Conservation (phyloP, 2,888 invertebrate species). For the Crossocerus cetratus region DNA sequence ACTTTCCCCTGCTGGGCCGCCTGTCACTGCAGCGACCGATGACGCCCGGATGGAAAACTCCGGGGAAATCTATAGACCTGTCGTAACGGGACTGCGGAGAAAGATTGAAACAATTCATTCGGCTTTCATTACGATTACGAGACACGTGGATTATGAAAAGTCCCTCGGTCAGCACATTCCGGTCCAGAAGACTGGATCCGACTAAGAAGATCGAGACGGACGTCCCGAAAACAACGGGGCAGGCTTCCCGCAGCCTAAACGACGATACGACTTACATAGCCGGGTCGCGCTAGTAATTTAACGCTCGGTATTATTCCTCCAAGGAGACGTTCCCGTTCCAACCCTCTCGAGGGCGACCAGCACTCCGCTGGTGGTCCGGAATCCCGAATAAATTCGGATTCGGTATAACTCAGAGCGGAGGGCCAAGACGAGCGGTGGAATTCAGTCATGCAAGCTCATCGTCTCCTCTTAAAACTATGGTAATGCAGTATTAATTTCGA, state of each 20-base stretch:
- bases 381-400: conserved; percentile 46
- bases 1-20: not conserved
- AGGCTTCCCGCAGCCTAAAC: conserved; percentile 16
- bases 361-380: conserved; percentile 33
- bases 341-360: conserved; percentile 10
- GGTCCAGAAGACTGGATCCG: conserved; percentile 17
- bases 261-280: conserved; percentile 28
- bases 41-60: too few species aligned
- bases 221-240: conserved; percentile 23
- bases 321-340: conserved; percentile 28
- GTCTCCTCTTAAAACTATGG: not conserved
- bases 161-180: not conserved
- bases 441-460: not conserved
- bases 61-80: too few species aligned
- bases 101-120: too few species aligned
- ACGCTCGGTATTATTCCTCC: conserved; percentile 28
- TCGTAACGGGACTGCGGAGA: too few species aligned
- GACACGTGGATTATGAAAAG: not conserved
- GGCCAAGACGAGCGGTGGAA: too few species aligned
- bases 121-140: too few species aligned
- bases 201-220: conserved; percentile 5
- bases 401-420: not conserved
- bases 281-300: conserved; percentile 33
- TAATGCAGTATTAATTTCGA: not conserved
- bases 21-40: too few species aligned